These are phyloP conservation scores for Papilio aristodemus DNA, from an alignment of 1,140 invertebrate species.

Conservation along the genomic window DNA sequence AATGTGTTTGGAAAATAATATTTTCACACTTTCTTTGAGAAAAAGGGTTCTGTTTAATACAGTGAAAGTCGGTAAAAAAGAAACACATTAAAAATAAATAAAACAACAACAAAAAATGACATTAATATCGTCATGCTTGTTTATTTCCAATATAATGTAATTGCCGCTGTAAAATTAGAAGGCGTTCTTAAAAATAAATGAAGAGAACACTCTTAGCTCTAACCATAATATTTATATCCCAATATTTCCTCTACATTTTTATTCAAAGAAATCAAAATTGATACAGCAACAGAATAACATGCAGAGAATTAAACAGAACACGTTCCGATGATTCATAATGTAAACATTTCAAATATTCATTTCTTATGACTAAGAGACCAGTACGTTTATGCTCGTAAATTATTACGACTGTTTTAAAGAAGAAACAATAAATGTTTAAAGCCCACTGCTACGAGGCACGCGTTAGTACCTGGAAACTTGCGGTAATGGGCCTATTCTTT, in stretches of 20 bases:
- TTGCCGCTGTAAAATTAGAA: not conserved
- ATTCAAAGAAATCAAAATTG: not conserved
- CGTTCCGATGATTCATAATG: constrained; percentile 42
- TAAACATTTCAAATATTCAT: constrained; percentile 44
- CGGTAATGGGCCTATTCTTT: constrained; percentile 18
- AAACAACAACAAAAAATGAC: too few relatives aligned
- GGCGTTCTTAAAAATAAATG: not conserved
- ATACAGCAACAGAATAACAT: constrained; percentile 14
- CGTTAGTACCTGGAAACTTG: constrained; percentile 17
- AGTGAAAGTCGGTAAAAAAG: too few relatives aligned
- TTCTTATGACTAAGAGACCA: constrained; percentile 48
- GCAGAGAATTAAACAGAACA: constrained; percentile 17
- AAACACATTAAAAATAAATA: too few relatives aligned
- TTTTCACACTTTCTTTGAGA: too few relatives aligned
- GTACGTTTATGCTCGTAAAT: constrained; percentile 42
- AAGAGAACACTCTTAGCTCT: not conserved
- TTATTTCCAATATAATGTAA: not conserved
- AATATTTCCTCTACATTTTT: not conserved
- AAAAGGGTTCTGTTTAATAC: too few relatives aligned
- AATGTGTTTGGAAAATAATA: too few relatives aligned
- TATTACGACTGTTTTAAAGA: constrained; percentile 38
- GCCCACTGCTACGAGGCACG: not conserved
- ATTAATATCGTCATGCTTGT: too few relatives aligned
- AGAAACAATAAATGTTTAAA: constrained; percentile 24
- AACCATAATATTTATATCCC: not conserved